Evolutionary conservation across 2,888 invertebrate species (phyloP), one percentile per base, ranked within the genome.

Genomic region (Synanthedon tipuliformis): DNA sequence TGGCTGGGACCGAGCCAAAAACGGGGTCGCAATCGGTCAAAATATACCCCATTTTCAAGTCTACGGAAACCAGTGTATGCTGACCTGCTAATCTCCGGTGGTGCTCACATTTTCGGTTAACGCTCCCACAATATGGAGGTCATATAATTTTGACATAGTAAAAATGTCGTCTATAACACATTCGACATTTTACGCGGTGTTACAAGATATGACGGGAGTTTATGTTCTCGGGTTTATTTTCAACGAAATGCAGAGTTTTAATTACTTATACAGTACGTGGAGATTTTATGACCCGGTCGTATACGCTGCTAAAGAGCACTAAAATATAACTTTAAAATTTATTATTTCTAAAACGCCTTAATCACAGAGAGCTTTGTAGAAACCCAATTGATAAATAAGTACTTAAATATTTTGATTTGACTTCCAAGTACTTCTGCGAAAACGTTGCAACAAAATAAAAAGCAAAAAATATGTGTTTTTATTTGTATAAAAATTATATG

Each of bases 1-100:
- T 56, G 56, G 54, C 52, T 53, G 52, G 54, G 27, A 51, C 52
- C 41, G 40, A 52, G 12, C 23, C 51, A 61, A 65, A 65, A 23
- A 62, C 57, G 60, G 54, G 62, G 64, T 61, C 62, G 61, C 66
- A 59, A 67, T 68, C 65, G 65, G 63, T 67, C 68, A 68, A 63
- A 64, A 41, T 41, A 12, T 13, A 41, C 41, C 41, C 23, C 23
- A 49, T 49, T 16, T 49, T 49, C 49, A 23, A 23, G 23, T 23
- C 23, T 23, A 23, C 23, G 23, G 23, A 23, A 16, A 41, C 49
- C 49, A 49, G 15, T 13, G n/a, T 49, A 49, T 11, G 7, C 15
- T 13, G 49, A 49, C 49, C 49, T 15, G 49, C 15, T 16, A 13
- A 49, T 16, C 49, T 49, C 15, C 18, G 23, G 23, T 23, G 23